Conservation (phyloP, 2,888 invertebrate species). For the Aphrophora alni region DNA sequence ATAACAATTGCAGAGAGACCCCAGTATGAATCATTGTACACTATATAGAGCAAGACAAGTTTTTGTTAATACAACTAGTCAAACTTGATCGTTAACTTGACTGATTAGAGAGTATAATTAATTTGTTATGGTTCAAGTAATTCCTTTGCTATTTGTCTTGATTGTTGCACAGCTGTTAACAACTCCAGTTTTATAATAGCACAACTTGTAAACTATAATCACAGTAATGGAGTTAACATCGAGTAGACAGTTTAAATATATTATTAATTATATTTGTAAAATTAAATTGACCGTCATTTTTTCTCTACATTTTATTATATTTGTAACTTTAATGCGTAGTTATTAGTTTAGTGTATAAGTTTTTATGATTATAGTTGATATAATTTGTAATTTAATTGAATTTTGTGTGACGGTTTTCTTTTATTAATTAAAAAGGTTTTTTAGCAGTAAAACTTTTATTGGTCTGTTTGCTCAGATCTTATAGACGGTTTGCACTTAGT, state of each 20-base stretch:
- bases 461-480: too few species aligned
- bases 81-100: background rate
- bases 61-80: background rate
- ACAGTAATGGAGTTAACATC: background rate
- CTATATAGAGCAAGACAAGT: background rate
- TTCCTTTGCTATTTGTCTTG: background rate
- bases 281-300: background rate
- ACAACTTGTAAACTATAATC: background rate
- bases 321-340: too few species aligned
- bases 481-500: too few species aligned
- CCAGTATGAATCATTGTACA: background rate
- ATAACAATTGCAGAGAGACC: too few species aligned
- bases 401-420: too few species aligned
- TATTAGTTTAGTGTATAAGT: too few species aligned
- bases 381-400: too few species aligned
- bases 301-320: background rate
- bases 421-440: too few species aligned
- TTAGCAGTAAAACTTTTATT: too few species aligned
- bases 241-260: background rate
- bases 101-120: background rate
- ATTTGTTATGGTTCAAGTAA: constrained; percentile 1
- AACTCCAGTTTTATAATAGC: background rate
- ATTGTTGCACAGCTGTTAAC: background rate
- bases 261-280: background rate
- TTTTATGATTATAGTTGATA: too few species aligned